Percentiles rank a stretch among this genome's conserved stretches.
Evolutionary conservation across 2,888 invertebrate genomes (phyloP).

Genomic region (Vanessa cardui): DNA sequence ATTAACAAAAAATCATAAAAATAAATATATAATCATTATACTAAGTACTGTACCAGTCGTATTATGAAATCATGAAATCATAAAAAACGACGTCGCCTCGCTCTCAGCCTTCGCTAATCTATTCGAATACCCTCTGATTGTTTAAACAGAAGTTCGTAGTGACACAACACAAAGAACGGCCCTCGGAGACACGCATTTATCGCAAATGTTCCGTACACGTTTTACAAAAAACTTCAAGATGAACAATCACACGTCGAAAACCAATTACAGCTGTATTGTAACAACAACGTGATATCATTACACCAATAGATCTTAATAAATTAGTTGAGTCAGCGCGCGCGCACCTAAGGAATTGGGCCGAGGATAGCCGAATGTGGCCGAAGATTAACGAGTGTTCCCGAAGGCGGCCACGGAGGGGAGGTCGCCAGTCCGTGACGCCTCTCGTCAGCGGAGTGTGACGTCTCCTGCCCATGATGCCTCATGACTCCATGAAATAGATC

Average conservation of each 20-base stretch:
- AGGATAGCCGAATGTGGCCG: constrained; percentile 50
- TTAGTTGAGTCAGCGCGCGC: constrained; percentile 47
- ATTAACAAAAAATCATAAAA: too few species aligned
- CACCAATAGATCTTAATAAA: constrained; percentile 62
- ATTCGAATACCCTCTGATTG: constrained; percentile 9
- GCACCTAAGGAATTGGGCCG: constrained; percentile 60
- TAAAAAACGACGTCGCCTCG: neutral
- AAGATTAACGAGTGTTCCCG: constrained; percentile 61
- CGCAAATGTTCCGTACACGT: neutral
- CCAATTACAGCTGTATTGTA: constrained; percentile 11
- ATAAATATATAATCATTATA: too few species aligned
- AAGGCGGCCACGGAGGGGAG: constrained; percentile 53
- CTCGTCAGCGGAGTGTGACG: constrained; percentile 59
- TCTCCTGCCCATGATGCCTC: constrained; percentile 59
- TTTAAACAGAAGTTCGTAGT: constrained; percentile 20
- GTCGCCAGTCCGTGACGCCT: constrained; percentile 66
- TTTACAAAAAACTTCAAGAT: constrained; percentile 3
- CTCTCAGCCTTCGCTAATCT: neutral
- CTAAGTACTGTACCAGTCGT: neutral
- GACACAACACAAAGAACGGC: constrained; percentile 18
- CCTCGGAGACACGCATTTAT: neutral
- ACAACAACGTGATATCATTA: constrained; percentile 48
- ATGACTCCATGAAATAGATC: constrained; percentile 51
- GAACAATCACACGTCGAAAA: constrained; percentile 12
- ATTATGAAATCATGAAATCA: neutral